Evolutionary conservation across 2,797 vertebrate genomes (phyloP).

Genomic region (Crenuchus spilurus): DNA sequence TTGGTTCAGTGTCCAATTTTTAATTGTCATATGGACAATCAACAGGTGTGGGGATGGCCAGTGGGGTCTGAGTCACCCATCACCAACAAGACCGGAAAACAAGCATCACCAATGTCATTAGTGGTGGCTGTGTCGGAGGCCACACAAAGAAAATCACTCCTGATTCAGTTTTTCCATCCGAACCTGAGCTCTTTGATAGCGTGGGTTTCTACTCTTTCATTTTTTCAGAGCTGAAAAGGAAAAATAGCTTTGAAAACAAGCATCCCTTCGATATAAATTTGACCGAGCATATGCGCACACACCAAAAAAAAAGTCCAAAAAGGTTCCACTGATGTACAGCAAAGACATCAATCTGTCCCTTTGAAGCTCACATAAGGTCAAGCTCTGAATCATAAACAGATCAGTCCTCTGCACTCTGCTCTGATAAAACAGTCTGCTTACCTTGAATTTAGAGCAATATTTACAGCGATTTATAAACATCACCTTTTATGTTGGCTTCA

Average conservation of each 20-base stretch:
- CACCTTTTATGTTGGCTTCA: slow-evolving; percentile 1
- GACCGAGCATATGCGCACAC: neutral
- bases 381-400: slow-evolving; percentile 28
- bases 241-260: slow-evolving; percentile 21
- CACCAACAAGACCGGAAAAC: neutral
- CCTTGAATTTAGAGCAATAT: neutral
- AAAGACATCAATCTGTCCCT: slow-evolving; percentile 24
- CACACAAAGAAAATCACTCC: slow-evolving; percentile 12
- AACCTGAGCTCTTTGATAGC: no score
- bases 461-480: neutral
- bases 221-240: neutral
- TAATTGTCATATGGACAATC: no score
- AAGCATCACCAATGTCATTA: slow-evolving; percentile 3
- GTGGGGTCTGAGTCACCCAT: no score
- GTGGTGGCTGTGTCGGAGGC: slow-evolving; percentile 1
- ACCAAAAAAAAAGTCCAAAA: slow-evolving; percentile 8
- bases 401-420: neutral
- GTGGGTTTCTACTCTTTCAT: neutral
- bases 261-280: slow-evolving; percentile 1
- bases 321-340: neutral
- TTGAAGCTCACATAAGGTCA: slow-evolving; percentile 13
- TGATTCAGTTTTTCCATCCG: no score
- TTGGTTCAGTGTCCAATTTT: no score
- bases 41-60: no score
- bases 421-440: neutral